Evolutionary conservation across 2,888 invertebrate species (phyloP), one percentile per base, ranked within the genome.

Genomic region (Nycteola revayana): DNA sequence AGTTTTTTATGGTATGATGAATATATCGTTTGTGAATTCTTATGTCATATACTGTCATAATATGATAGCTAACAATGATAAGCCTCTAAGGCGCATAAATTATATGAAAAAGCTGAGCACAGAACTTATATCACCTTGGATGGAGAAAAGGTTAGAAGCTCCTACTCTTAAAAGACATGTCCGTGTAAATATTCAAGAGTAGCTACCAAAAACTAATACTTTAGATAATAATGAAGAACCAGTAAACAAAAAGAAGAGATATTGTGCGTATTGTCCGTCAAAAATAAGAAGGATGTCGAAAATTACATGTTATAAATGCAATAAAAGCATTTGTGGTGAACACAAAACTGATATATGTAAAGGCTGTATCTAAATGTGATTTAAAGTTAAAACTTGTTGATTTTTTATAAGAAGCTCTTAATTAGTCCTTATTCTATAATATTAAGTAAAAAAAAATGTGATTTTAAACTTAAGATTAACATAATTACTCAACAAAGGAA

Each of bases 1-100:
- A 3, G 9, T 49, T 7, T 49, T 56, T 25, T 53, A 53, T 32
- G 46, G 46, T 4, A 56, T 56, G 26, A 7, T 56, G 9, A 52
- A 59, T 25, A 51, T 55, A 27, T 32, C 47, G n/a, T 50, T 41
- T 40, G 36, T 54, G 1, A 54, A 49, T 18, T 29, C 33, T 2
- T 45, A 44, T 27, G 25, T 51, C 9, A 49, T 47, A 25, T 49
- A 51, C 18, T 29, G 29, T 14, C 22, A 25, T 14, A 36, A 29
- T 21, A 26, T 14, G 7, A 4, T 23, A 23, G 3, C 21, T 6
- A 49, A 43, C 26, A 10, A 32, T 20, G 28, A 47, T 37, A 51
- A 51, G 33, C 42, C 49, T 20, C 10, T 38, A 20, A 36, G 9
- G 9, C 25, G 36, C 9, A 14, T 23, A 21, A 24, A 26, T 11